Base-by-base conservation (phyloP, 1,140 invertebrate genomes). In the Neodiprion lecontei region DNA sequence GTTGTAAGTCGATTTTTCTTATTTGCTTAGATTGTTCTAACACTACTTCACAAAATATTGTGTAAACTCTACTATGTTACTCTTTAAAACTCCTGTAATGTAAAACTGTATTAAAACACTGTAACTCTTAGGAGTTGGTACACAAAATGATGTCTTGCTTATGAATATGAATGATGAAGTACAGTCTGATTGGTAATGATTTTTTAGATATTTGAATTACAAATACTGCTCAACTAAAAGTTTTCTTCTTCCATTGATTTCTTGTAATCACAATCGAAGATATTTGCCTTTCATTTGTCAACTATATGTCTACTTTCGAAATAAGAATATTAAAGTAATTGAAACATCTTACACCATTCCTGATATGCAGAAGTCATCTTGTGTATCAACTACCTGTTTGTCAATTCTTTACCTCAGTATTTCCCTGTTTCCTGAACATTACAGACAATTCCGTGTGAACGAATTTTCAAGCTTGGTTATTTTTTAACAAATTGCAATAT, bases 221-320 rank as follows among this genome's bases (percentile, higher is more conserved):
- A 40, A 40, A 40, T 40, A 5, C 28, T 40, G 28, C 28, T 5
- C 28, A 40, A 40, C 28, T 40, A 40, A 40, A 40, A 40, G 28
- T 5, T 40, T 40, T 2, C 5, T 40, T 40, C 2, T 40, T 2
- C 28, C 65, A 28, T 49, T 61, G 14, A 74, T 69, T 69, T 69
- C 21, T 68, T 68, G n/a, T 70, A 14, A 70, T 70, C 49, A 69
- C 47, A 7, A 21, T 21, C 17, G 23, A 14, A 48, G 47, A 8
- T 70, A 70, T 48, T 70, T 48, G 11, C 14, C 12, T 48, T 11
- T 69, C 66, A 40, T 50, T 69, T 69, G 47, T 17, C 65, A 47
- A 68, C 67, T 17, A 71, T 50, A 9, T 53, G 23, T 2, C 21
- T 71, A 40, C 14, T 48, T 70, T 21, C 61, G 4, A 72, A 67